Conservation (phyloP, 2,888 invertebrate species). For the Gymnoscelis rufifasciata region DNA sequence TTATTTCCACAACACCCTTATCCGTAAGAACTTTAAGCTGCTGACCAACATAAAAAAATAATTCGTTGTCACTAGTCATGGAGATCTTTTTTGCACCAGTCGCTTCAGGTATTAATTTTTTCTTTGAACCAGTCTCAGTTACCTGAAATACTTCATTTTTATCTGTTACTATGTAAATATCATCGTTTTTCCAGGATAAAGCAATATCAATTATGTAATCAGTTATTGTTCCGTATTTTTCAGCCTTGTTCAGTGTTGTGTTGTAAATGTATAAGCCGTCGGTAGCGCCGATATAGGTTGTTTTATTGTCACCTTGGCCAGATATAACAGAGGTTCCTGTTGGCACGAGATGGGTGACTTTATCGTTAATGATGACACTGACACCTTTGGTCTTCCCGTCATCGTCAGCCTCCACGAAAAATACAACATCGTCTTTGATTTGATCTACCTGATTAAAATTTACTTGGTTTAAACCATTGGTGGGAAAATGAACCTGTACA, state of each 20-base stretch:
- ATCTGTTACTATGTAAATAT: conserved; percentile 50
- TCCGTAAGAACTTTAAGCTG: too few relatives aligned
- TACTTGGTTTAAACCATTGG: too few relatives aligned
- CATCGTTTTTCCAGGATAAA: conserved; percentile 41
- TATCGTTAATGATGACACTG: conserved; percentile 34
- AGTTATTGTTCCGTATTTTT: conserved; percentile 48
- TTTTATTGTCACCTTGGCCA: conserved; percentile 32
- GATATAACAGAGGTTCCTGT: conserved; percentile 42
- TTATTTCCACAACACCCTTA: too few relatives aligned
- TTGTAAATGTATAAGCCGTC: conserved; percentile 44
- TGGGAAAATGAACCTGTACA: conserved; percentile 36
- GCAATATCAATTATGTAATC: conserved; percentile 47
- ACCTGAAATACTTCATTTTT: conserved; percentile 51
- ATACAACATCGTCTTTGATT: conserved; percentile 3
- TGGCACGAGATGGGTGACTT: conserved; percentile 38
- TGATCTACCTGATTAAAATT: conserved; percentile 31
- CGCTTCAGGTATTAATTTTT: conserved; percentile 41
- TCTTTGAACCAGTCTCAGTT: conserved; percentile 47
- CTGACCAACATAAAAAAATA: too few relatives aligned
- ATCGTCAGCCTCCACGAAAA: conserved; percentile 36
- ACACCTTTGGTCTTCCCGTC: conserved; percentile 42
- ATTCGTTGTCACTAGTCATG: too few relatives aligned
- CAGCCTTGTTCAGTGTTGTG: too few relatives aligned
- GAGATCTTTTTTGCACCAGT: conserved; percentile 48
- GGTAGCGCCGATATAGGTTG: conserved; percentile 35